Percentiles rank a stretch among this genome's conserved stretches.
Conservation (phyloP, 2,888 invertebrate species). For the Lasioglossum morio region DNA sequence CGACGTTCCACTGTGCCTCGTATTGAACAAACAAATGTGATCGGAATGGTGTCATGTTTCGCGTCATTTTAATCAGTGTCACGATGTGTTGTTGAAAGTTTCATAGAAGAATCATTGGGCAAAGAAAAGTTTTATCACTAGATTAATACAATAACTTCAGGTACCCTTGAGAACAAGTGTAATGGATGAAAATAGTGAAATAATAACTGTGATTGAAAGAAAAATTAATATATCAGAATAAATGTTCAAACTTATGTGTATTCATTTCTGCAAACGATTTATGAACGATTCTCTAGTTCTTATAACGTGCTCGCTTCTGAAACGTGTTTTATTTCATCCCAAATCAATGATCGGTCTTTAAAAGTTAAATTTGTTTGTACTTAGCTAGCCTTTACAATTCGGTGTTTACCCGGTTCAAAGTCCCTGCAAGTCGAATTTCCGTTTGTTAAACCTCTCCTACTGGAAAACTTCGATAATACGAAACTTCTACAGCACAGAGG, state of each 20-base stretch:
- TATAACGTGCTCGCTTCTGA: not conserved
- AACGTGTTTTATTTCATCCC: not conserved
- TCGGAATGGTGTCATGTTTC: not conserved
- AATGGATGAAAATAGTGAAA: not conserved
- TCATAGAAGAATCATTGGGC: not conserved
- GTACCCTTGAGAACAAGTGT: not conserved
- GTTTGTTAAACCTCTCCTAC: not conserved
- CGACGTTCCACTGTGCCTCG: not conserved
- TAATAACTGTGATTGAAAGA: not conserved
- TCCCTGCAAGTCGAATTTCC: not conserved
- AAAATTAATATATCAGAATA: not conserved
- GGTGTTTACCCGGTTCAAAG: not conserved
- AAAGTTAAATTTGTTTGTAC: not conserved
- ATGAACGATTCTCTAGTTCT: not conserved
- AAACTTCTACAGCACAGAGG: not conserved
- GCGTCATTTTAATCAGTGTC: not conserved
- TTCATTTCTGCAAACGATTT: not conserved
- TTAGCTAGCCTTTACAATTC: not conserved
- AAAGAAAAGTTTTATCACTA: not conserved
- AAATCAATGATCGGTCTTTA: not conserved
- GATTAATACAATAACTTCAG: not conserved
- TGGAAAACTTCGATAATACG: conserved; percentile 14
- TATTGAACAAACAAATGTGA: not conserved
- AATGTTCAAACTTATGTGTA: not conserved
- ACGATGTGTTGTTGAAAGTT: not conserved